Base-by-base conservation (phyloP, 2,888 invertebrate genomes). In the Synanthedon andrenaeformis region DNA sequence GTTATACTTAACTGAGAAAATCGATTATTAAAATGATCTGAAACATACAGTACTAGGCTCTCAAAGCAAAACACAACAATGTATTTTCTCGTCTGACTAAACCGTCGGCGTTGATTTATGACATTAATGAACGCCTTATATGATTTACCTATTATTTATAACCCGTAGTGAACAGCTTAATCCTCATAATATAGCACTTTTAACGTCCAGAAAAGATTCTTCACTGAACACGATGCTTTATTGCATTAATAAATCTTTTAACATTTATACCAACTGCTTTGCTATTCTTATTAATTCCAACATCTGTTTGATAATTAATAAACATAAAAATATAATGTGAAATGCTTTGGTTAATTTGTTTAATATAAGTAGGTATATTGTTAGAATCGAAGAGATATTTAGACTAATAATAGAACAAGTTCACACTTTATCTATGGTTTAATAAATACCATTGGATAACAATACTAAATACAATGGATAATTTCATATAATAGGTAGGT, bases 161-260 rank as follows among this genome's bases (percentile, higher is more conserved):
- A 13, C 45, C 45, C 14, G 45, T 13, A 45, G 6, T 14, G 12
- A 13, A 45, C 45, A 45, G 13, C 45, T 45, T 45, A n/a, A 45
- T 45, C 45, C 45, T 45, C n/a, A 13, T 58, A 58, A 52, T 54
- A 55, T 51, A 57, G 54, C 41, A 52, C 55, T 56, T 56, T 12
- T 49, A 49, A 45, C 45, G 55, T 55, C 50, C 53, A 53, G 53
- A 35, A 35, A 55, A 60, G 61, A 62, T 35, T 35, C 35, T 35
- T 65, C 63, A 62, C 59, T 55, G 35, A 10, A 55, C 54, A 54
- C 60, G 51, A 56, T 59, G 56, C 35, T 35, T 35, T 35, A 35
- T 35, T 35, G 59, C 57, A 53, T 57, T 56, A 54, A 67, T 66
- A 66, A 66, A 66, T 66, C 60, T 62, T 57, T 51, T 14, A 49